phyloP scores from a whole-genome alignment of 23 tunicate species.

The Ciona savignyi region DNA sequence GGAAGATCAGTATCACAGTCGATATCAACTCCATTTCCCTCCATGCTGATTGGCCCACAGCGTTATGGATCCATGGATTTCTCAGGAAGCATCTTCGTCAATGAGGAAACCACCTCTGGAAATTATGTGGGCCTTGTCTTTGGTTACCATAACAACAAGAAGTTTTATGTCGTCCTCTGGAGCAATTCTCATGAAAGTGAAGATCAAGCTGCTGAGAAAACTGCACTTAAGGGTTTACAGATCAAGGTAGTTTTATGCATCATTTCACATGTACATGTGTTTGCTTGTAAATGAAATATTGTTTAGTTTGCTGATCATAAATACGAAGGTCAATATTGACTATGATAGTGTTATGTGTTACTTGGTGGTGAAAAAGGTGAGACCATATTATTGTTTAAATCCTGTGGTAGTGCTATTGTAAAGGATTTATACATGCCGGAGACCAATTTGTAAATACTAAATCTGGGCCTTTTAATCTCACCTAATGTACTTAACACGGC shows the following conservation, averaged over 20 bases:
- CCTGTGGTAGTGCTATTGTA: background rate
- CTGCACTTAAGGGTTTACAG: slow-evolving; percentile 15
- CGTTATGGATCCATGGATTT: slow-evolving; percentile 7
- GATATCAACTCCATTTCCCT: background rate
- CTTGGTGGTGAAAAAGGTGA: too few relatives aligned
- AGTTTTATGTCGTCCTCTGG: slow-evolving; percentile 18
- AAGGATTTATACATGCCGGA: too few relatives aligned
- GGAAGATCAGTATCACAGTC: slow-evolving; percentile 6
- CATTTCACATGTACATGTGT: too few relatives aligned
- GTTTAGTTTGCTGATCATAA: too few relatives aligned
- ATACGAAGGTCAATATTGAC: too few relatives aligned
- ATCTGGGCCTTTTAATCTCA: too few relatives aligned
- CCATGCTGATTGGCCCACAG: slow-evolving; percentile 19
- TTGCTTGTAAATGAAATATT: too few relatives aligned
- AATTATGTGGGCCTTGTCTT: slow-evolving; percentile 23
- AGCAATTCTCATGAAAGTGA: slow-evolving; percentile 14
- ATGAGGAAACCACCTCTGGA: slow-evolving; percentile 2
- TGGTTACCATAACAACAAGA: slow-evolving; percentile 22
- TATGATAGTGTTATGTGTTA: too few relatives aligned
- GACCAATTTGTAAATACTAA: too few relatives aligned
- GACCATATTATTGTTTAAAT: too few relatives aligned
- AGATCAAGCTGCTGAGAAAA: background rate
- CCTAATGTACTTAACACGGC: too few relatives aligned
- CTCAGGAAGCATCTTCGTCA: background rate
- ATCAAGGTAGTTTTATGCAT: background rate